Evolutionary conservation across 2,888 invertebrate species (phyloP).

Genomic region (Drosophila peninsularis): DNA sequence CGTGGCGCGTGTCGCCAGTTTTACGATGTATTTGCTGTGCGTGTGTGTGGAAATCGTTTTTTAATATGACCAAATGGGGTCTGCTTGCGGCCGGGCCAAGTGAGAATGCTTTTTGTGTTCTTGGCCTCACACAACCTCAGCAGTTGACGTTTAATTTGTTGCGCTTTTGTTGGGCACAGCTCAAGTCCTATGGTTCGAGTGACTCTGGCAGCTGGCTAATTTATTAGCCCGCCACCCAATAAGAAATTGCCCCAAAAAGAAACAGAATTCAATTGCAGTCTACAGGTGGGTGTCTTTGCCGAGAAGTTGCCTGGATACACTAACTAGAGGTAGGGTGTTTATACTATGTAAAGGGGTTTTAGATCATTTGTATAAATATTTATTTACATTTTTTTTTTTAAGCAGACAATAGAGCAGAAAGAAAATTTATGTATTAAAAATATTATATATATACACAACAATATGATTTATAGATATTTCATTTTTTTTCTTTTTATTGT

Average conservation of each 20-base stretch:
- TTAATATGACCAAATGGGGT: conserved; percentile 74
- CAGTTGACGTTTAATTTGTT: conserved; percentile 75
- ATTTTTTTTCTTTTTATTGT: no score
- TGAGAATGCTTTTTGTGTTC: conserved; percentile 36
- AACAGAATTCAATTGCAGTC: conserved; percentile 31
- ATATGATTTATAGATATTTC: no score
- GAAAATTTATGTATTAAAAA: no score
- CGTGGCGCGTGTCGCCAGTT: conserved; percentile 62
- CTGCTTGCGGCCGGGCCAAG: conserved; percentile 29
- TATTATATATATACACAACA: no score
- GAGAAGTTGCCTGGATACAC: conserved; percentile 18
- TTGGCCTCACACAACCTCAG: conserved; percentile 4
- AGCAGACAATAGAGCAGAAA: no score
- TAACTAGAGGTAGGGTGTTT: not conserved
- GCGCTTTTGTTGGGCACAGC: conserved; percentile 50
- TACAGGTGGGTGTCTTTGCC: not conserved
- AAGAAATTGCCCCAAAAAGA: conserved; percentile 29
- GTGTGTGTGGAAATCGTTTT: conserved; percentile 80
- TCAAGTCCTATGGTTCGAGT: conserved; percentile 38
- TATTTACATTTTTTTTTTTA: no score
- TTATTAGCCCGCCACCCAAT: conserved; percentile 53
- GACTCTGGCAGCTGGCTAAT: conserved; percentile 42
- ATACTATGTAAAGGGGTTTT: not conserved
- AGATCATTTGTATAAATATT: no score
- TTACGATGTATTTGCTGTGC: conserved; percentile 61